Evolutionary conservation across 2,888 invertebrate species (phyloP), one percentile per base, ranked within the genome.

Genomic region (Parnassius orleans): DNA sequence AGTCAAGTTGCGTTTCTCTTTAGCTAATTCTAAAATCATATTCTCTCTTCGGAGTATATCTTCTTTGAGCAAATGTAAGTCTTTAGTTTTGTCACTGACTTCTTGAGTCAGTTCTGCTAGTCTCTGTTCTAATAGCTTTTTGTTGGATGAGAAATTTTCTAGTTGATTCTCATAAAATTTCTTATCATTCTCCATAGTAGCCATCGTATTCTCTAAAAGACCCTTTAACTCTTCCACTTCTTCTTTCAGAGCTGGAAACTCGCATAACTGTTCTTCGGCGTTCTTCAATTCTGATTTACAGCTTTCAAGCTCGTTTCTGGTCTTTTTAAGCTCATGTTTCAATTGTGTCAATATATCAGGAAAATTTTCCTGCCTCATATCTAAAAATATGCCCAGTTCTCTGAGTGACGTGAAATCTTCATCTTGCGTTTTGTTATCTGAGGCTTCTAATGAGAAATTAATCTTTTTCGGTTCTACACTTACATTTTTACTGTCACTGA

Each of bases 31-130:
- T 57, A 93, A 70, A 66, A 93, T 92, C 93, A 93, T 93, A 60
- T 93, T 92, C 70, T 93, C 93, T 66, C 93, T 87, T 64, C 93
- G 86, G 0, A 91, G 74, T 54, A 92, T 92, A 71, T 94, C 93
- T 74, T 93, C 88, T 81, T 93, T 91, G 44, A 93, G 83, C 65
- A 92, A 75, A 70, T 92, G 85, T 48, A 93, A 76, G 64, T 93
- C 91, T 67, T 92, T 92, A 0, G 93, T 86, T 69, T 89, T 92
- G 57, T 93, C 93, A 53, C 78, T 86, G 3, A 92, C 83, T 64
- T 93, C 90, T 68, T 93, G 89, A 44, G 93, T 93, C 44, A 93
- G 82, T 70, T 94, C 93, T 0, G 90, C 84, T 14, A 95, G 75
- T 73, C 94, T 92, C 51, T 93, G 87, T 71, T 93, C 92, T 9